Base-by-base conservation (phyloP, 2,797 vertebrate species). In the Enteromius anoplus region DNA sequence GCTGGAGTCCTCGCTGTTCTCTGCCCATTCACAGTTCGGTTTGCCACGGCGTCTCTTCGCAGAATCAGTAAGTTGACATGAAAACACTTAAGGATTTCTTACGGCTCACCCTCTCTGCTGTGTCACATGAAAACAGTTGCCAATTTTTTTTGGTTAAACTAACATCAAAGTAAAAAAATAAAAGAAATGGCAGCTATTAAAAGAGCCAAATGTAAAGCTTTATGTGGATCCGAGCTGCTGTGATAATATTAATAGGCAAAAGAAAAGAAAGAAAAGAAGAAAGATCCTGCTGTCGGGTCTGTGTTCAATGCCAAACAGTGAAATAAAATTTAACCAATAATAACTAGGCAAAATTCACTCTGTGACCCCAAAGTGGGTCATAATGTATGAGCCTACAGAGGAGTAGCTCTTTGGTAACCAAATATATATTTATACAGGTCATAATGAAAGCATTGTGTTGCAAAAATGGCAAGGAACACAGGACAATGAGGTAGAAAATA, bases 81-180 rank as follows among this genome's bases (percentile, higher is more conserved):
- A 88, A 90, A 90, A 88, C 84, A 83, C 80, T 87, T 82, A 87
- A 82, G 70, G 80, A 85, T 51, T 17, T 55, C 37, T 86, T 86
- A 79, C 14, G 51, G 81, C 84, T 82, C 75, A 78, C 83, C 65
- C 64, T 34, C 76, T 49, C 76, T 29, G 75, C 60, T 49, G 70
- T 84, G 86, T 85, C 84, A 73, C 77, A 83, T 88, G 76, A 84
- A 86, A 89, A 89, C 76, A 88, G 87, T 76, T 84, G 79, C 37
- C 19, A 40, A 34, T 79, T 86, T 82, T 84, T 78, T 49, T 64
- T 17, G 71, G 72, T 78, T 58, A 87, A 88, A 88, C 84, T 78
- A 86, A 86, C 77, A 55, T 87, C 84, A 88, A 89, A 88, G 86
- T 87, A 90, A 89, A 87, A 75, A 45, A 45, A 89, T 90, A 80